These are phyloP conservation scores for Zygogramma bicolorata DNA, from an alignment of 2,888 invertebrate genomes.

Conservation along the genomic window DNA sequence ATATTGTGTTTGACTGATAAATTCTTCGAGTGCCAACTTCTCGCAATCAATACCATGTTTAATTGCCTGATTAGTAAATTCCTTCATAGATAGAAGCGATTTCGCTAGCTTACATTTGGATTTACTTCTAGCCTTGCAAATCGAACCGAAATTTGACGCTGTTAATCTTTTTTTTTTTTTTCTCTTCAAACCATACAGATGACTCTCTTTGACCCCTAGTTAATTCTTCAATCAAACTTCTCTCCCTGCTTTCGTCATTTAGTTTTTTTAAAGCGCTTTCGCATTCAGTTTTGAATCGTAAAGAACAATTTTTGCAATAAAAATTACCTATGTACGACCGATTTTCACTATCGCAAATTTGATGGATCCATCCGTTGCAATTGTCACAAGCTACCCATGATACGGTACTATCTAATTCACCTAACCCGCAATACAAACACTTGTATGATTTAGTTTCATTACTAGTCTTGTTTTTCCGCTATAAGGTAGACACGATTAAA, in stretches of 20 bases:
- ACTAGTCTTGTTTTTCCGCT: no score
- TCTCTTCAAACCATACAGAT: not conserved
- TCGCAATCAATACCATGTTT: conserved; percentile 5
- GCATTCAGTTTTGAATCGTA: not conserved
- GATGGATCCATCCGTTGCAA: no score
- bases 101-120: not conserved
- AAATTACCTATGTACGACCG: not conserved
- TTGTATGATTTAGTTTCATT: not conserved
- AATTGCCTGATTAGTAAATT: not conserved
- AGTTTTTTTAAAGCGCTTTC: not conserved
- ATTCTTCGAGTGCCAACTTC: not conserved
- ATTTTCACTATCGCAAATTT: no score
- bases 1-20: not conserved
- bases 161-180: not conserved
- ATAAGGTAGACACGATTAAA: no score
- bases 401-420: conserved; percentile 8
- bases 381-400: conserved; percentile 31
- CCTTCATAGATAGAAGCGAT: not conserved
- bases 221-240: not conserved
- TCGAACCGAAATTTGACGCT: conserved; percentile 5
- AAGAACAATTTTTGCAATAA: not conserved
- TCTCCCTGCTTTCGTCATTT: not conserved
- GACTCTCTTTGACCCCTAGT: not conserved
- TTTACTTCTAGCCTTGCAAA: conserved; percentile 6
- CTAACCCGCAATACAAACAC: conserved; percentile 5